A percentile compares a stretch with the other conserved stretches of the same genome.
Conservation (phyloP, 2,797 vertebrate genomes). For the Craterocephalus amniculus region DNA sequence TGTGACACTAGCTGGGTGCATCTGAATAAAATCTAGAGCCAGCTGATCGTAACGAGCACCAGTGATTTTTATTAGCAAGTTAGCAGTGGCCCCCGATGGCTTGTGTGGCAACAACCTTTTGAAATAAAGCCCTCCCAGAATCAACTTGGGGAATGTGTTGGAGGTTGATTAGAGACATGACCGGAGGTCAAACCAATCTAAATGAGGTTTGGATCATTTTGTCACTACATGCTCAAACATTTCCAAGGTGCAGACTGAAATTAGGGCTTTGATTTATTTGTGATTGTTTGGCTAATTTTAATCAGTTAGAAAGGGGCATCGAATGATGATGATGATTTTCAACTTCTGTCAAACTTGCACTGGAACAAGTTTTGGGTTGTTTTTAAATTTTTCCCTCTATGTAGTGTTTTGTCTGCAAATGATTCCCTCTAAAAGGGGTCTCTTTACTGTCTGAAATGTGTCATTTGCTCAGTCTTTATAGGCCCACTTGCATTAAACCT, state of each 20-base stretch:
- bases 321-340: not conserved
- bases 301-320: not conserved
- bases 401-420: not conserved
- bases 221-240: conserved; percentile 1
- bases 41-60: conserved; percentile 7
- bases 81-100: conserved; percentile 14
- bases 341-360: not conserved
- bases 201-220: conserved; percentile 2
- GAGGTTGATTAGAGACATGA: conserved; percentile 55
- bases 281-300: not conserved
- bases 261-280: conserved; percentile 27
- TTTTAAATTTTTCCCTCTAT: not conserved
- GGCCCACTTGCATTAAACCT: not conserved
- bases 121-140: conserved; percentile 36
- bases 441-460: not conserved
- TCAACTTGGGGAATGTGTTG: conserved; percentile 32
- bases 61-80: conserved; percentile 4
- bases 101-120: conserved; percentile 24
- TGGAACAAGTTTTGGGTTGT: not conserved
- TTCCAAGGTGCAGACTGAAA: conserved; percentile 11
- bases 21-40: conserved; percentile 11
- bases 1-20: conserved; percentile 7
- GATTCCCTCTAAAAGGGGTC: not conserved
- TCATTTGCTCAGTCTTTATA: not conserved
- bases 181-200: conserved; percentile 54